Base-by-base conservation (phyloP, 2,888 invertebrate species). In the Noctua janthina region DNA sequence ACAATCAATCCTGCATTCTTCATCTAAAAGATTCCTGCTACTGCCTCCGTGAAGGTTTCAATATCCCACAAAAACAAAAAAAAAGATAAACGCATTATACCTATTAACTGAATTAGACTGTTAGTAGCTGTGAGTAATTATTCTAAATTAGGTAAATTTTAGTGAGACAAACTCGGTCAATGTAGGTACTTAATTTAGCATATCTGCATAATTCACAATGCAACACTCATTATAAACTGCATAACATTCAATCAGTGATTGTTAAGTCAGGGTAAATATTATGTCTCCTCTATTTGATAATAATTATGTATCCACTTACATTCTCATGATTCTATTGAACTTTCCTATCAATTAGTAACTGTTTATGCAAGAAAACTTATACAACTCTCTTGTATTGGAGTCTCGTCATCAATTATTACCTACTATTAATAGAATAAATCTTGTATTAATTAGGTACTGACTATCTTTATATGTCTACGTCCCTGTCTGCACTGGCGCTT, bases 311-410 rank as follows among this genome's bases (percentile, higher is more conserved):
- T 10, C 4, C 11, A 29, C 29, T 29, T 77, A 68, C 46, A 59
- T 46, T 71, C 66, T 51, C 23, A 43, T 87, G 87, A 83, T 80
- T 79, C 10, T 46, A 62, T 62, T 87, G 87, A 87, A 84, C 83
- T 84, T 69, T 75, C 23, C 46, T 85, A 85, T 84, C 87, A 56
- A 20, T 20, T 56, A n/a, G 20, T 64, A 68, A 75, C 35, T 72
- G 67, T 83, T 70, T 78, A 64, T 68, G 69, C 70, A 76, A 70
- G 54, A 54, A 54, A 69, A 46, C 51, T 54, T 74, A 51, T n/a
- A 69, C 64, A 75, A 81, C 54, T 76, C 11, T 54, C 39, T 69
- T 66, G 17, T 62, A 59, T 11, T 51, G 3, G 5, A 51, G 7
- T 39, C 54, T 51, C 29, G 10, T 75, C 6, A 49, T 15, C 5